Conservation (phyloP, 2,797 vertebrate genomes). For the Buphagus erythrorhynchus region DNA sequence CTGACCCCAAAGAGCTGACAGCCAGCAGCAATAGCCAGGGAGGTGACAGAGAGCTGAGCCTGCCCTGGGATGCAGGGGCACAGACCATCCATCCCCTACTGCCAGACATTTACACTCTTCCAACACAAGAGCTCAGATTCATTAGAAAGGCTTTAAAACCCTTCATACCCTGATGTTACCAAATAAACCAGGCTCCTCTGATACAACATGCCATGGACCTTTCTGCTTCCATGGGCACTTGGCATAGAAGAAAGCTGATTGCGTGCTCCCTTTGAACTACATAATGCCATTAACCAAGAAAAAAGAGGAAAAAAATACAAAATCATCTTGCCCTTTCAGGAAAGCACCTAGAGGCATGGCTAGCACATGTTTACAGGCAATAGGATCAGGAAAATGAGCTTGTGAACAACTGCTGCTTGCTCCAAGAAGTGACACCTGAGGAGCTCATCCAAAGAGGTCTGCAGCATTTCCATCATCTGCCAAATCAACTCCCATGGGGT, state of each 20-base stretch:
- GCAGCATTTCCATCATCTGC: not conserved
- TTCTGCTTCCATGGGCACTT: not conserved
- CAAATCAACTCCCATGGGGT: not conserved
- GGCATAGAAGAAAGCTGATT: not conserved
- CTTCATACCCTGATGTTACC: not conserved
- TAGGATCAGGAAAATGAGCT: not conserved
- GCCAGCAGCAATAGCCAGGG: not conserved
- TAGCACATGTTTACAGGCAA: not conserved
- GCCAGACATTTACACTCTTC: not conserved
- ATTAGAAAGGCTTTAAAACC: not conserved
- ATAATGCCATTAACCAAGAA: not conserved
- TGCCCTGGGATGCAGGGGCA: not conserved
- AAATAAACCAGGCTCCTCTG: not conserved
- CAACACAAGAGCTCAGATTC: not conserved
- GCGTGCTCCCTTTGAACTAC: fast-evolving
- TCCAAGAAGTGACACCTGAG: not conserved
- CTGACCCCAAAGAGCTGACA: not conserved
- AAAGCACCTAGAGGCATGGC: not conserved
- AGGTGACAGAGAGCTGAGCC: not conserved
- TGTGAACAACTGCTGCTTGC: not conserved
- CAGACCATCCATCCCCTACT: not conserved
- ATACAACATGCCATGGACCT: not conserved
- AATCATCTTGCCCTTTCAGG: not conserved
- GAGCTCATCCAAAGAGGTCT: not conserved
- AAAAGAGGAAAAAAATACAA: not conserved